phyloP scores from a whole-genome alignment of 2,797 vertebrate species.

The Enteromius mattozi region DNA sequence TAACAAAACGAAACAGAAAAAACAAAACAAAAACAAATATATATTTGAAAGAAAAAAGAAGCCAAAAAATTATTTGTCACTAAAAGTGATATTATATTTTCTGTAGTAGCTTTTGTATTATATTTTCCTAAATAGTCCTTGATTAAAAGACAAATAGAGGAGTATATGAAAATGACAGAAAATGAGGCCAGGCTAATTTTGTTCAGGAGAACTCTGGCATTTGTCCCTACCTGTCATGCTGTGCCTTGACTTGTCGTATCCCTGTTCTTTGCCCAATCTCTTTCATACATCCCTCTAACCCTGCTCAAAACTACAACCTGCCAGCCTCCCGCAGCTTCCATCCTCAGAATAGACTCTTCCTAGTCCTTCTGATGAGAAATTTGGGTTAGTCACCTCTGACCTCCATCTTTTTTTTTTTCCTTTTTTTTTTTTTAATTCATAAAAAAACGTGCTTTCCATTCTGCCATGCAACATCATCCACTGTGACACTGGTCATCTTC shows the following conservation, averaged over 20 bases:
- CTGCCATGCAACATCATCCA: slow-evolving; percentile 62
- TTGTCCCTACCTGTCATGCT: slow-evolving; percentile 82
- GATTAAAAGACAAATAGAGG: slow-evolving; percentile 75
- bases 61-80: slow-evolving; percentile 74
- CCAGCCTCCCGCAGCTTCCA: slow-evolving; percentile 47
- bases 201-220: slow-evolving; percentile 72
- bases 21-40: slow-evolving; percentile 57
- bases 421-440: background rate
- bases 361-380: background rate
- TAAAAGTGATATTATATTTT: slow-evolving; percentile 89
- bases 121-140: slow-evolving; percentile 97
- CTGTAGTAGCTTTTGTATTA: slow-evolving; percentile 95
- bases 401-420: slow-evolving; percentile 40
- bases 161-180: slow-evolving; percentile 68
- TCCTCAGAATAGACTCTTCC: slow-evolving; percentile 24
- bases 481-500: slow-evolving; percentile 71
- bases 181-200: slow-evolving; percentile 77
- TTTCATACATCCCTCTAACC: slow-evolving; percentile 15
- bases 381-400: slow-evolving; percentile 47
- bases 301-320: slow-evolving; percentile 40
- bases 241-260: slow-evolving; percentile 86
- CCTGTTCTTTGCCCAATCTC: background rate
- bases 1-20: background rate
- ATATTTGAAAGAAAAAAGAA: slow-evolving; percentile 75
- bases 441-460: slow-evolving; percentile 52